Conservation (phyloP, 2,888 invertebrate species). For the Drosophila imparisetae region DNA sequence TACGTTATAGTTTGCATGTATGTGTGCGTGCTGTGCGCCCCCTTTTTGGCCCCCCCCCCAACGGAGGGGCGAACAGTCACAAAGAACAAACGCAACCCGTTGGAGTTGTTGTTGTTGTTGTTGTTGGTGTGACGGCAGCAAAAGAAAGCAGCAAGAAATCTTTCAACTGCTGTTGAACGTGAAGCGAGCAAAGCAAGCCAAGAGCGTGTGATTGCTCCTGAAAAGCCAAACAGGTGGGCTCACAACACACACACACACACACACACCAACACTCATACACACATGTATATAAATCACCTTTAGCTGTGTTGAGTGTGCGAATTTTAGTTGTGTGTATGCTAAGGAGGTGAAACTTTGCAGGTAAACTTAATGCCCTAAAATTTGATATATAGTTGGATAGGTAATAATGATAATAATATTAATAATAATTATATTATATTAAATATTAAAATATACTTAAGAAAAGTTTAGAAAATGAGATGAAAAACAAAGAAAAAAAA, state of each 20-base stretch:
- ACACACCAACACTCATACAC: conserved; percentile 7
- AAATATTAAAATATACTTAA: not conserved
- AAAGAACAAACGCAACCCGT: conserved; percentile 72
- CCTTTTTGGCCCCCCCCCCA: conserved; percentile 38
- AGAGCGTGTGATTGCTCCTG: conserved; percentile 75
- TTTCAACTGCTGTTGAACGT: conserved; percentile 58
- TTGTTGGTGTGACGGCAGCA: conserved; percentile 29
- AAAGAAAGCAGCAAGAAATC: conserved; percentile 71
- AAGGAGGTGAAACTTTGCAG: conserved; percentile 21
- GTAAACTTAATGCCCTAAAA: conserved; percentile 26
- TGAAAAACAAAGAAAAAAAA: too few relatives aligned
- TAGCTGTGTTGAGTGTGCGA: conserved; percentile 26
- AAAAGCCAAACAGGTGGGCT: conserved; percentile 70
- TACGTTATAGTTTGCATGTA: conserved; percentile 48
- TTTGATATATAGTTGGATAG: not conserved
- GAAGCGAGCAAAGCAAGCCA: conserved; percentile 17
- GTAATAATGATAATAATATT: not conserved
- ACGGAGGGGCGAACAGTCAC: conserved; percentile 59
- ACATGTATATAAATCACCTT: conserved; percentile 39
- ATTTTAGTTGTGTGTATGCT: conserved; percentile 22
- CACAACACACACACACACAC: conserved; percentile 19
- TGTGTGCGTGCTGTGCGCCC: conserved; percentile 25
- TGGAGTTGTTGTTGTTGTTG: conserved; percentile 41
- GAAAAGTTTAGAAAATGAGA: not conserved
- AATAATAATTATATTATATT: not conserved